phyloP scores from a whole-genome alignment of 2,797 vertebrate species.

The Phrynocephalus forsythii region DNA sequence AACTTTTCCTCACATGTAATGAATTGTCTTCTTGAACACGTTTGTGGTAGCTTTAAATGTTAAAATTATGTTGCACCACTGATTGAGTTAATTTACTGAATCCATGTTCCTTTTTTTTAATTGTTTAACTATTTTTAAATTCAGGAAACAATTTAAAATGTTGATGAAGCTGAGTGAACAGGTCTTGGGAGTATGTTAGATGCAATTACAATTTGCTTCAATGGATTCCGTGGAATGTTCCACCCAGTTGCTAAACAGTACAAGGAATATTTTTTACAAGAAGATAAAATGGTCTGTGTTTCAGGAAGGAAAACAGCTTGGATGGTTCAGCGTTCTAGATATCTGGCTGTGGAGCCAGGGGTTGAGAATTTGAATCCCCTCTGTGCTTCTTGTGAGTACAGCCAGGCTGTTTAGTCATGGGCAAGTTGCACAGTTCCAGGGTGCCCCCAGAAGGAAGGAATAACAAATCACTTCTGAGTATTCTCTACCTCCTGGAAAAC shows the following conservation, averaged over 20 bases:
- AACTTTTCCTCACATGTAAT: conserved; percentile 59
- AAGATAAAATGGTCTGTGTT: conserved; percentile 34
- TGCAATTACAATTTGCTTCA: conserved; percentile 52
- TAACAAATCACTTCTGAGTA: too few species aligned
- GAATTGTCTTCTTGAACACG: conserved; percentile 57
- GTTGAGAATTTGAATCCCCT: too few species aligned
- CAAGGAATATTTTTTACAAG: conserved; percentile 22
- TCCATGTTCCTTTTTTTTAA: conserved; percentile 14
- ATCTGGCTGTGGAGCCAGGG: too few species aligned
- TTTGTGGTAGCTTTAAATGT: conserved; percentile 60
- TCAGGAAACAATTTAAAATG: conserved; percentile 47
- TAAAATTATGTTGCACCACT: conserved; percentile 59
- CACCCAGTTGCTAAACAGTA: conserved; percentile 14
- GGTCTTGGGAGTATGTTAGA: conserved; percentile 33
- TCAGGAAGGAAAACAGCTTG: background rate
- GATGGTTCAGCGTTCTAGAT: too few species aligned
- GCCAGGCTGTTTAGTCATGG: too few species aligned
- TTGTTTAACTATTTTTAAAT: background rate
- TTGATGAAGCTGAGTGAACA: conserved; percentile 55
- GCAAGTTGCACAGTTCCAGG: too few species aligned
- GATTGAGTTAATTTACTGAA: conserved; percentile 66
- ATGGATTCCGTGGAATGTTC: conserved; percentile 45
- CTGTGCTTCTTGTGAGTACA: too few species aligned
- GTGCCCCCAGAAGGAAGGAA: too few species aligned
- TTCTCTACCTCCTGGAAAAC: too few species aligned